These are phyloP conservation scores for Agapornis canus DNA, from an alignment of 2,797 vertebrate genomes.

Conservation along the genomic window DNA sequence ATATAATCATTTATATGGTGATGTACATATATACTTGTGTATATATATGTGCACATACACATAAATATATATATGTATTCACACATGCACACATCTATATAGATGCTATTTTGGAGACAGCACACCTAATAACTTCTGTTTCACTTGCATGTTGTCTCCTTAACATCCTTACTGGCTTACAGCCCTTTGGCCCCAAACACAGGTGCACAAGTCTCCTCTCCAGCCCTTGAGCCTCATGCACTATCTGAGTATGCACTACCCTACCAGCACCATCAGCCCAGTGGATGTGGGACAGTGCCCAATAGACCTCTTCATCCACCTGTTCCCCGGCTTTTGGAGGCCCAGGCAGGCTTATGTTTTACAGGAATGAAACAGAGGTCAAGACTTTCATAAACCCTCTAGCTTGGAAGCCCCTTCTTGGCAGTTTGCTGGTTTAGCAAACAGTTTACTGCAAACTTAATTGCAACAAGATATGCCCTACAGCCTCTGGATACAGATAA, in stretches of 20 bases:
- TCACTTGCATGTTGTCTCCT: neutral
- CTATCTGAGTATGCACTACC: rapidly evolving
- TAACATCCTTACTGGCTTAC: neutral
- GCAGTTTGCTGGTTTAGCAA: neutral
- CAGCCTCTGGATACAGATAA: neutral
- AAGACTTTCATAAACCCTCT: neutral
- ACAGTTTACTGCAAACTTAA: neutral
- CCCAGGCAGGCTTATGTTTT: neutral
- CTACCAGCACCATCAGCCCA: neutral
- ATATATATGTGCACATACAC: neutral
- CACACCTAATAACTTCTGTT: neutral
- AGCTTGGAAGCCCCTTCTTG: neutral
- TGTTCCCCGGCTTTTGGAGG: neutral
- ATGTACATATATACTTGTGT: neutral
- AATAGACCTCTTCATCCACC: neutral
- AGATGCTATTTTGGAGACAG: neutral
- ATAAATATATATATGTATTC: neutral
- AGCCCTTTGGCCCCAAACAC: neutral
- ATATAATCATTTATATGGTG: neutral
- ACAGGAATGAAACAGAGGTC: neutral
- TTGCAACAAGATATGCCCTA: neutral
- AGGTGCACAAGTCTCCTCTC: rapidly evolving
- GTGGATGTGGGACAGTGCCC: neutral
- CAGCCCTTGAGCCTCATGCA: neutral
- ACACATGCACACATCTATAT: neutral